Evolutionary conservation across 1,140 invertebrate species (phyloP).

Genomic region (Camponotus pennsylvanicus): DNA sequence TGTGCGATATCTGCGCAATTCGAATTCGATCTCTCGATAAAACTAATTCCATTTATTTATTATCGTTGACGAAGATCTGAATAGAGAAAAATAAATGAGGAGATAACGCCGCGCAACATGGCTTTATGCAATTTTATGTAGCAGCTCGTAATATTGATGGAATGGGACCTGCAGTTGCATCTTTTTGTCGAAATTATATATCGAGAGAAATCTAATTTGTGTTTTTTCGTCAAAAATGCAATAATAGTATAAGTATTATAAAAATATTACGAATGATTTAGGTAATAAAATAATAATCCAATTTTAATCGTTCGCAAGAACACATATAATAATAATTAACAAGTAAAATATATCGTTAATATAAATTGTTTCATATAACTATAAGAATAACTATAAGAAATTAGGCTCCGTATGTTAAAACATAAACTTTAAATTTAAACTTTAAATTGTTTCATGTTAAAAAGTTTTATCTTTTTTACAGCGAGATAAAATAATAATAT

Average conservation of each 20-base stretch:
- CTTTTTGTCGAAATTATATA: slow-evolving; percentile 6
- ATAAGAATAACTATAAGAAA: no score
- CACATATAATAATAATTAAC: no score
- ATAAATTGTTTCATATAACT: not conserved
- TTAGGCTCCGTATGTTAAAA: no score
- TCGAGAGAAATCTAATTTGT: not conserved
- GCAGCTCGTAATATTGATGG: slow-evolving; percentile 8
- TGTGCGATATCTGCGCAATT: not conserved
- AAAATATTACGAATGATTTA: slow-evolving; percentile 12
- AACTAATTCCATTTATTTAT: slow-evolving; percentile 20
- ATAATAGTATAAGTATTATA: not conserved
- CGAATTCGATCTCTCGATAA: not conserved
- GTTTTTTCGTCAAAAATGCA: not conserved
- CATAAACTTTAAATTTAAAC: no score
- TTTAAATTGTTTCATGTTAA: not conserved
- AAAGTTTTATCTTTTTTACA: not conserved
- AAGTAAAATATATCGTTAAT: not conserved
- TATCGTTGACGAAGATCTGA: slow-evolving; percentile 7
- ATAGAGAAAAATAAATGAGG: not conserved
- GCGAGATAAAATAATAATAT: no score
- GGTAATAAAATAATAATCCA: not conserved
- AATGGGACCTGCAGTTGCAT: not conserved
- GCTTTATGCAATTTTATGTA: slow-evolving; percentile 26
- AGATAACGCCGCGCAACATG: not conserved
- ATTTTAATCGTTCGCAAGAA: not conserved